Percentiles rank a stretch among this genome's conserved stretches.
These are phyloP conservation scores for Lophura swinhoii DNA, from an alignment of 2,797 vertebrate species.

Conservation along the genomic window DNA sequence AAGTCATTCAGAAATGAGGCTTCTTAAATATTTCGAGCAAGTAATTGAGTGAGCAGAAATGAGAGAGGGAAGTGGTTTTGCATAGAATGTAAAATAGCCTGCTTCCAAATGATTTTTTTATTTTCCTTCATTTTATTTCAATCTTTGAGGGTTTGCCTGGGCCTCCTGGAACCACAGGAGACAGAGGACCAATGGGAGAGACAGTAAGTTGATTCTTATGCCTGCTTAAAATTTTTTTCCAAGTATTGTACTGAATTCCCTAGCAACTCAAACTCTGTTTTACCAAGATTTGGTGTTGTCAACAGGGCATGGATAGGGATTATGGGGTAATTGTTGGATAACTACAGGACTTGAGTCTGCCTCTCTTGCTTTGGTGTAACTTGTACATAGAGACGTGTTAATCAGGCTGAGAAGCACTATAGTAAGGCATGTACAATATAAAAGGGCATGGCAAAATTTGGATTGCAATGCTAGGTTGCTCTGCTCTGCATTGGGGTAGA, in stretches of 20 bases:
- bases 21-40: not conserved
- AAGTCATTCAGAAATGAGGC: not conserved
- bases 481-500: not conserved
- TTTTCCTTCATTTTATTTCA: constrained; percentile 8
- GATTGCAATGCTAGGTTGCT: not conserved
- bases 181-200: constrained; percentile 87
- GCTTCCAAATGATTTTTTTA: constrained; percentile 58
- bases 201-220: constrained; percentile 85
- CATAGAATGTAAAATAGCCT: constrained; percentile 23
- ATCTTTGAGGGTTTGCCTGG: constrained; percentile 87
- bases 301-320: constrained; percentile 28
- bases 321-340: not conserved
- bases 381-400: not conserved
- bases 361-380: not conserved
- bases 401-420: not conserved
- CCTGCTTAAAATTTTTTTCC: constrained; percentile 37
- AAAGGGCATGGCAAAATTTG: not conserved
- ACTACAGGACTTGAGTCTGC: not conserved
- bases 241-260: not conserved
- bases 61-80: not conserved
- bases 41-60: not conserved
- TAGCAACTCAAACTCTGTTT: not conserved
- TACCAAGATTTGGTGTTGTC: not conserved
- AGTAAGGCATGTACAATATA: not conserved
- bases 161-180: constrained; percentile 85